Evolutionary conservation across 2,113 vertebrate genomes (phyloP).

Genomic region (Equus przewalskii): DNA sequence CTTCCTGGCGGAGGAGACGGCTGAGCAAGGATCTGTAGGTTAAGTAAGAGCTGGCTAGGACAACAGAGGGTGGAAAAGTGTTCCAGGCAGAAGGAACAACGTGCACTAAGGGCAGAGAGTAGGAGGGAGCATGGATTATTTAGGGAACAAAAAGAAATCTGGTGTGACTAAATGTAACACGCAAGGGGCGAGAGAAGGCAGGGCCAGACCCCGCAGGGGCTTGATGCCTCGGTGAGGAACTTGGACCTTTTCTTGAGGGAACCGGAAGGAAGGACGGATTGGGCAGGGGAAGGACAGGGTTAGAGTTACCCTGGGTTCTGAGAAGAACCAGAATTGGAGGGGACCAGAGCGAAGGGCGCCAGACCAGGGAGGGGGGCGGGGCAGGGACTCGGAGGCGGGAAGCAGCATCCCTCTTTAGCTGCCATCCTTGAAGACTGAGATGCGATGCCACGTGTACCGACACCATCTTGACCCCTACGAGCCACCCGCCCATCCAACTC

Average conservation of each 20-base stretch:
- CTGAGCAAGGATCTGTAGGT: neutral
- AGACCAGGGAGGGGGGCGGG: neutral
- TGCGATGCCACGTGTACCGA: neutral
- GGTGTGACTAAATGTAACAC: neutral
- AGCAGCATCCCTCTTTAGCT: neutral
- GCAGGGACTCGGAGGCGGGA: neutral
- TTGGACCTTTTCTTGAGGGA: neutral
- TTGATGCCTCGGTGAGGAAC: neutral
- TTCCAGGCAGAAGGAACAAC: neutral
- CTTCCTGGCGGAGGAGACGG: neutral
- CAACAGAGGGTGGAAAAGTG: neutral
- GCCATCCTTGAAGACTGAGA: too few relatives aligned
- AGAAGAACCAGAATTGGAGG: neutral
- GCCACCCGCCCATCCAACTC: neutral
- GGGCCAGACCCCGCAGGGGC: neutral
- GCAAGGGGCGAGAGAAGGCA: neutral
- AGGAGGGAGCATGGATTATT: neutral
- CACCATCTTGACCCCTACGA: neutral
- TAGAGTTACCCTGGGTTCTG: neutral
- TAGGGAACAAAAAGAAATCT: neutral
- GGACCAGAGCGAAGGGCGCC: neutral
- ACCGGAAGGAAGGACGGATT: neutral
- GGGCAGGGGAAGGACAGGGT: neutral
- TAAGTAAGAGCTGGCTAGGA: neutral
- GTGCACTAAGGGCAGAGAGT: neutral